Percentiles rank a stretch among this genome's conserved stretches.
phyloP scores from a whole-genome alignment of 2,888 invertebrate species.

The Smittia sp. region DNA sequence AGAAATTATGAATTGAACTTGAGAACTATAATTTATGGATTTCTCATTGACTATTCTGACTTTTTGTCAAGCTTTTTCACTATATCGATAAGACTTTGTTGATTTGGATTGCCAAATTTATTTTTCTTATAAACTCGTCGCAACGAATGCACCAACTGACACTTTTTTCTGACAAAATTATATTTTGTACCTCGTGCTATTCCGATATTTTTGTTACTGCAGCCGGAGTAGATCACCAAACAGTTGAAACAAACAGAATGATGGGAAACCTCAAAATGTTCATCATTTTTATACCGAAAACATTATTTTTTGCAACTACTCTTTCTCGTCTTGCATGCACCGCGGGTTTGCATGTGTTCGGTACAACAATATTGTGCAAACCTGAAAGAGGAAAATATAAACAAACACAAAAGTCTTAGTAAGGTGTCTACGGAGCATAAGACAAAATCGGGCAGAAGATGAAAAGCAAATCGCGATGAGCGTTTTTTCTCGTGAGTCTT shows the following conservation, averaged over 20 bases:
- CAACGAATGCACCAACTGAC: too few species aligned
- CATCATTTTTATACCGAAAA: constrained; percentile 38
- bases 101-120: too few species aligned
- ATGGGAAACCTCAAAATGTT: constrained; percentile 33
- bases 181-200: background rate
- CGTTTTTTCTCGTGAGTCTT: background rate
- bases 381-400: background rate
- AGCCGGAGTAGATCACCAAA: background rate
- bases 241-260: constrained; percentile 29
- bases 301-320: constrained; percentile 3
- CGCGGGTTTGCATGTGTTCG: background rate
- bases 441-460: background rate
- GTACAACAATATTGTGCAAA: background rate
- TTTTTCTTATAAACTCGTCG: too few species aligned
- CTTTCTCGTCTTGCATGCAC: background rate
- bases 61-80: too few species aligned
- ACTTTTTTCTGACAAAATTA: too few species aligned
- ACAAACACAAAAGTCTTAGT: background rate
- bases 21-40: too few species aligned
- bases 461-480: background rate
- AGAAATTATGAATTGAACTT: too few species aligned
- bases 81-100: too few species aligned
- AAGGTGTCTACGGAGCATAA: background rate
- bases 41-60: too few species aligned
- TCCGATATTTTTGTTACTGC: background rate